Percentiles rank a stretch among this genome's conserved stretches.
These are phyloP conservation scores for Holacanthella duospinosa DNA, from an alignment of 2,888 invertebrate species.

Conservation along the genomic window DNA sequence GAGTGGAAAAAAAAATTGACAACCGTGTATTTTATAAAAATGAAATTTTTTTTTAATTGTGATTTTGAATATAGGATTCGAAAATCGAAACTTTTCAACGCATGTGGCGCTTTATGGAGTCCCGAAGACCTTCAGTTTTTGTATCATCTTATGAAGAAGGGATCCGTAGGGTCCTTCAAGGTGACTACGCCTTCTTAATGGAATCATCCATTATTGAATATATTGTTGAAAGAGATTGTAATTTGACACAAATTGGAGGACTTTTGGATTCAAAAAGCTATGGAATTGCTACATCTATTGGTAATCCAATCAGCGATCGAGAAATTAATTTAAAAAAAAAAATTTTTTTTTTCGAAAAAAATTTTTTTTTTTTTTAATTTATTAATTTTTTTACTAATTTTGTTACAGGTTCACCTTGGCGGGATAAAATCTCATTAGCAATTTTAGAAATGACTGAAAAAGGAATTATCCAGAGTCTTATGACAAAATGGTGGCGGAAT, in stretches of 20 bases:
- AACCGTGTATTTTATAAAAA: no score
- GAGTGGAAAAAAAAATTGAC: no score
- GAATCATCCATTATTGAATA: constrained; percentile 85
- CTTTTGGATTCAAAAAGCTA: constrained; percentile 71
- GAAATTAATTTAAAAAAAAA: no score
- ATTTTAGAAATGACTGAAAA: constrained; percentile 91
- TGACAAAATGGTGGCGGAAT: constrained; percentile 92
- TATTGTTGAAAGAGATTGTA: constrained; percentile 67
- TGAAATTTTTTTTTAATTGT: no score
- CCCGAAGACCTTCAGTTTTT: constrained; percentile 58
- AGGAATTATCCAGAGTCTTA: constrained; percentile 80
- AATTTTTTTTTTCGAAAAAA: no score
- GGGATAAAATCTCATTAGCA: constrained; percentile 91
- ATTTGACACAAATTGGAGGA: constrained; percentile 76
- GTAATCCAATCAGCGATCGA: no score
- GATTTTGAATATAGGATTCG: no score
- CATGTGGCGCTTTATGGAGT: constrained; percentile 89
- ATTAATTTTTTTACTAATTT: no score
- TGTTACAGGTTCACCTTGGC: constrained; percentile 85
- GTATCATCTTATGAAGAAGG: constrained; percentile 66
- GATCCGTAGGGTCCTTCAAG: constrained; percentile 64
- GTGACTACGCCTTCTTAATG: constrained; percentile 96
- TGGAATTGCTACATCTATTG: constrained; percentile 59
- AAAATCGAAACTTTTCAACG: no score
- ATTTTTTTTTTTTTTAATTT: no score